Conservation (phyloP, 2,113 vertebrate species). For the Pseudonaja textilis region DNA sequence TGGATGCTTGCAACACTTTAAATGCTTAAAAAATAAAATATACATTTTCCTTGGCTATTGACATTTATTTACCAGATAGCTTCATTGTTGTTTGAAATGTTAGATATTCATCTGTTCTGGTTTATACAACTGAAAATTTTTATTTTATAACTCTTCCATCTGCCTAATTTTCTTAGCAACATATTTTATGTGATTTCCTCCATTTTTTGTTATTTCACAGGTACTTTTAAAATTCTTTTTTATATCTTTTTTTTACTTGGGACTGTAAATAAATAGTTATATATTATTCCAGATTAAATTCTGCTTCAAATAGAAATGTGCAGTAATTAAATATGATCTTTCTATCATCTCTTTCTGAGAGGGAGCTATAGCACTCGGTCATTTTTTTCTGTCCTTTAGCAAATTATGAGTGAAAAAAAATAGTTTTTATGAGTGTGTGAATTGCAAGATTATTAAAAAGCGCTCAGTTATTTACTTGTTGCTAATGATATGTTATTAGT, state of each 20-base stretch:
- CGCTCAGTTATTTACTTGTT: conserved; percentile 58
- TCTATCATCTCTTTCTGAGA: conserved; percentile 30
- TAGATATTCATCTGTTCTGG: neutral
- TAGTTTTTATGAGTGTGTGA: conserved; percentile 60
- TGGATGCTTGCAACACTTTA: neutral
- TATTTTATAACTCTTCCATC: conserved; percentile 17
- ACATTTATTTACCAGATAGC: conserved; percentile 31
- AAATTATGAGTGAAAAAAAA: conserved; percentile 44
- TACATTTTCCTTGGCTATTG: neutral
- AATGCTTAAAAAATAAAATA: conserved; percentile 8
- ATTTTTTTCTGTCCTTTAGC: conserved; percentile 34
- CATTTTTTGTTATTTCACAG: neutral
- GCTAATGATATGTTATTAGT: conserved; percentile 59
- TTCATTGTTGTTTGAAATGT: conserved; percentile 42
- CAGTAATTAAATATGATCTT: conserved; percentile 33
- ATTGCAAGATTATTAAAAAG: conserved; percentile 58
- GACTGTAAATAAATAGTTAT: neutral
- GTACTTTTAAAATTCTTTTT: neutral
- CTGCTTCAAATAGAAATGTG: conserved; percentile 24
- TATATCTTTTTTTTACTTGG: neutral
- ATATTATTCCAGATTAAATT: neutral
- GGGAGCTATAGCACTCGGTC: conserved; percentile 46
- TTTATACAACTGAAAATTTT: conserved; percentile 1
- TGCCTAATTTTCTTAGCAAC: conserved; percentile 25
- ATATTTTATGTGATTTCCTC: conserved; percentile 3